phyloP scores from a whole-genome alignment of 2,113 vertebrate genomes.

The Haplochromis burtoni region DNA sequence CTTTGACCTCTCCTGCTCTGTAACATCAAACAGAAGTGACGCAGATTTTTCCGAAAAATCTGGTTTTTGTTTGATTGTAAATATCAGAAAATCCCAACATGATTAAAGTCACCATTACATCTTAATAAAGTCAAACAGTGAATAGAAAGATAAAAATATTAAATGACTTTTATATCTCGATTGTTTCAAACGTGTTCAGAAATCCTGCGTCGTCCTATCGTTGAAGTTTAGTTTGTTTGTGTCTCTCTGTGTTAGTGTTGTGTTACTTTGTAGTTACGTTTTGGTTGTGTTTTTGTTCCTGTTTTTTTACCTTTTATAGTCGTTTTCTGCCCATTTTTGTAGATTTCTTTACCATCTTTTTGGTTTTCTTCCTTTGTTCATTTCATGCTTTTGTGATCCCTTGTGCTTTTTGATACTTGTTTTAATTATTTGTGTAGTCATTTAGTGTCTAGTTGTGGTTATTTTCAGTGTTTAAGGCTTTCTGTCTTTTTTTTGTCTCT shows the following conservation, averaged over 20 bases:
- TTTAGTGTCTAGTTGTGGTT: background rate
- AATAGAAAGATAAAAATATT: background rate
- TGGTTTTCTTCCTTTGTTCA: background rate
- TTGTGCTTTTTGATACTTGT: background rate
- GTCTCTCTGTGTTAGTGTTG: background rate
- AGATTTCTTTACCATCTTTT: background rate
- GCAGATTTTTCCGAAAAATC: background rate
- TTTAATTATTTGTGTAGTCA: background rate
- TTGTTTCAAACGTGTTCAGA: background rate
- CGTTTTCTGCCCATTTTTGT: background rate
- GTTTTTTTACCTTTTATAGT: background rate
- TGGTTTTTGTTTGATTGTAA: background rate
- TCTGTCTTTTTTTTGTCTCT: background rate
- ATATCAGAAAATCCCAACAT: background rate
- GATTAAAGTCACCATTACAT: background rate
- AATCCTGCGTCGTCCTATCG: fast-evolving
- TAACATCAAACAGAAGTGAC: background rate
- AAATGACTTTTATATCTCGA: background rate
- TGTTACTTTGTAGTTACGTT: background rate
- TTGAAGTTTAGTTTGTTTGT: background rate
- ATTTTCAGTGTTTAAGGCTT: background rate
- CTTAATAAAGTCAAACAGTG: background rate
- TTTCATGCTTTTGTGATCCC: background rate
- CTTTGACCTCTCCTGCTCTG: background rate
- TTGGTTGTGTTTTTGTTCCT: background rate